Conservation (phyloP, 2,113 vertebrate species). For the Epinephelus lanceolatus region DNA sequence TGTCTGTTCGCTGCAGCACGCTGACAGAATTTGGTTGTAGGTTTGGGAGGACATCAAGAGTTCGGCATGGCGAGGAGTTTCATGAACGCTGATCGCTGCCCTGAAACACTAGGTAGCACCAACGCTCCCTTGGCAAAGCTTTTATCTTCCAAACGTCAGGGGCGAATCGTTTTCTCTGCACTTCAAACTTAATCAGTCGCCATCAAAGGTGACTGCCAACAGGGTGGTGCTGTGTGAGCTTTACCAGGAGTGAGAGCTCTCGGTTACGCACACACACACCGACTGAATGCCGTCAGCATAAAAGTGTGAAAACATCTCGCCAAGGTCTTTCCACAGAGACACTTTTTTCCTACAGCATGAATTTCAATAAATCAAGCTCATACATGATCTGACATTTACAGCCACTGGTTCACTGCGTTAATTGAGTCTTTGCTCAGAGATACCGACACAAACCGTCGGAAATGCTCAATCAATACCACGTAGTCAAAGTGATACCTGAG, state of each 20-base stretch:
- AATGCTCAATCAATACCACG: slow-evolving; percentile 69
- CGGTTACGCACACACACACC: background rate
- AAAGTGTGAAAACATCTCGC: slow-evolving; percentile 36
- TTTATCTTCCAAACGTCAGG: slow-evolving; percentile 61
- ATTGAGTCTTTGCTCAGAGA: slow-evolving; percentile 61
- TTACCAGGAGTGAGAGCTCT: slow-evolving; percentile 18
- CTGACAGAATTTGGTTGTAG: slow-evolving; percentile 27
- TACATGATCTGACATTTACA: slow-evolving; percentile 3
- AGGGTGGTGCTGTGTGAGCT: slow-evolving; percentile 39
- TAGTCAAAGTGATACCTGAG: slow-evolving; percentile 67
- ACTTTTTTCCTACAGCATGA: background rate
- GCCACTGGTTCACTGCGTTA: slow-evolving; percentile 31
- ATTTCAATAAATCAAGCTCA: slow-evolving; percentile 28
- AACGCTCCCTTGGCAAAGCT: slow-evolving; percentile 40
- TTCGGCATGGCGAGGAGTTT: slow-evolving; percentile 12
- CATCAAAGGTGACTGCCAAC: slow-evolving; percentile 68
- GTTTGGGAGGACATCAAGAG: slow-evolving; percentile 21
- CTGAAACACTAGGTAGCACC: slow-evolving; percentile 4
- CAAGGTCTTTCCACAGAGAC: slow-evolving; percentile 35
- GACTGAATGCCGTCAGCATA: slow-evolving; percentile 13
- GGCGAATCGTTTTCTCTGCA: slow-evolving; percentile 32
- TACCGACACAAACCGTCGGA: slow-evolving; percentile 53
- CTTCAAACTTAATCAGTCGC: slow-evolving; percentile 66
- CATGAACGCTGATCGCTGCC: background rate
- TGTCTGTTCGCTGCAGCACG: slow-evolving; percentile 11